Percentiles rank a stretch among this genome's conserved stretches.
These are phyloP conservation scores for Papilio xuthus DNA, from an alignment of 1,140 invertebrate species.

Conservation along the genomic window DNA sequence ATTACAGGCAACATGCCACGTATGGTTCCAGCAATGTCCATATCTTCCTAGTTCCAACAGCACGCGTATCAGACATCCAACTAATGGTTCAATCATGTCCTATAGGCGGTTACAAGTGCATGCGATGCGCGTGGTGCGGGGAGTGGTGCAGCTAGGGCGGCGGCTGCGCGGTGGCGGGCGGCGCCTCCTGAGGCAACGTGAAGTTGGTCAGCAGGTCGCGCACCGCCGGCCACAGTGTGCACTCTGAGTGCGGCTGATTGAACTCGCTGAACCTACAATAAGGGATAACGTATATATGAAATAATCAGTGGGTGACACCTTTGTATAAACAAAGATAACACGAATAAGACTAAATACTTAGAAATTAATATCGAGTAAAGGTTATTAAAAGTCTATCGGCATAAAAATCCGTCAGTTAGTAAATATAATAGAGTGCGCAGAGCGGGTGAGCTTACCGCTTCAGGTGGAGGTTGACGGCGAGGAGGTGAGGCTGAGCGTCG, in stretches of 20 bases:
- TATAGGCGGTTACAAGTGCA: background rate
- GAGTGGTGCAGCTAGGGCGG: conserved; percentile 55
- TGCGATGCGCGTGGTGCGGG: background rate
- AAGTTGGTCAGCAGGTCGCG: conserved; percentile 92
- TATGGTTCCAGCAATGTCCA: background rate
- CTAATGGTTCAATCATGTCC: too few species aligned
- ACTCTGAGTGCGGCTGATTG: conserved; percentile 86
- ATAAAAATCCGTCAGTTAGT: too few species aligned
- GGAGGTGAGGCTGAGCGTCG: conserved; percentile 79
- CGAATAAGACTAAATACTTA: background rate
- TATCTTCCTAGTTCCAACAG: background rate
- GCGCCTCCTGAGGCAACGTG: conserved; percentile 86
- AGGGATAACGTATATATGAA: background rate
- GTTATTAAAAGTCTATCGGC: too few species aligned
- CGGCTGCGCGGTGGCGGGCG: conserved; percentile 74
- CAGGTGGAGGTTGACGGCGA: conserved; percentile 75
- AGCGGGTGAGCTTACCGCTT: conserved; percentile 62
- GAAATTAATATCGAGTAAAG: background rate
- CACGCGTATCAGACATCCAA: too few species aligned
- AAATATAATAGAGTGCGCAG: too few species aligned
- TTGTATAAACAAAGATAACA: background rate
- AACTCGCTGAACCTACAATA: conserved; percentile 85
- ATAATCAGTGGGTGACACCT: too few species aligned
- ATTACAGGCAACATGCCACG: background rate
- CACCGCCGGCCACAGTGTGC: conserved; percentile 93